phyloP scores from a whole-genome alignment of 2,888 invertebrate genomes.

The Troides aeacus region DNA sequence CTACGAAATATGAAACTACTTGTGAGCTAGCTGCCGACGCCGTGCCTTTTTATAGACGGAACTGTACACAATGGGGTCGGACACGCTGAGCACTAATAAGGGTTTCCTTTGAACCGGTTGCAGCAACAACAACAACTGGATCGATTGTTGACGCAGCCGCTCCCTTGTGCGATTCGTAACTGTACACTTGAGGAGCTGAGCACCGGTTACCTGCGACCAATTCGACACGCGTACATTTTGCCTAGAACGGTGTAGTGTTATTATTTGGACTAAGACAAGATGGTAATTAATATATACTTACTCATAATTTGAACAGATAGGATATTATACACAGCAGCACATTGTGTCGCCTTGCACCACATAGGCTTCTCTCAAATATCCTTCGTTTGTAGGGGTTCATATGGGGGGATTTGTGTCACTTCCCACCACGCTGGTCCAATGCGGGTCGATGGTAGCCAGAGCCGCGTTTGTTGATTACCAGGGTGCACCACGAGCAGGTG shows the following conservation, averaged over 20 bases:
- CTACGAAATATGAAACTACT: conserved; percentile 27
- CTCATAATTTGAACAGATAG: too few relatives aligned
- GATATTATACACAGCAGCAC: too few relatives aligned
- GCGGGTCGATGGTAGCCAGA: too few relatives aligned
- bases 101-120: conserved; percentile 71
- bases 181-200: conserved; percentile 5
- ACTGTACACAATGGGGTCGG: conserved; percentile 60
- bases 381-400: too few relatives aligned
- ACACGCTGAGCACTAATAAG: conserved; percentile 64
- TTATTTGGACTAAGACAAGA: too few relatives aligned
- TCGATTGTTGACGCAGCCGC: conserved; percentile 26
- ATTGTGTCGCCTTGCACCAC: too few relatives aligned
- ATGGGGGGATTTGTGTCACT: too few relatives aligned
- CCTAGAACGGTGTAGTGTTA: neutral
- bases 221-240: conserved; percentile 2
- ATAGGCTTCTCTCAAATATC: too few relatives aligned
- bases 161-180: conserved; percentile 41
- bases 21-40: conserved; percentile 28
- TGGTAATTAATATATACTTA: too few relatives aligned
- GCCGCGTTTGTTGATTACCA: too few relatives aligned
- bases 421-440: too few relatives aligned
- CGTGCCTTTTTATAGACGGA: conserved; percentile 47
- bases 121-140: conserved; percentile 43
- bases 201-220: conserved; percentile 9
- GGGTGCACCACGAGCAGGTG: too few relatives aligned